Evolutionary conservation across 1,140 invertebrate species (phyloP), one percentile per base, ranked within the genome.

Genomic region (Drosophila carrolli): DNA sequence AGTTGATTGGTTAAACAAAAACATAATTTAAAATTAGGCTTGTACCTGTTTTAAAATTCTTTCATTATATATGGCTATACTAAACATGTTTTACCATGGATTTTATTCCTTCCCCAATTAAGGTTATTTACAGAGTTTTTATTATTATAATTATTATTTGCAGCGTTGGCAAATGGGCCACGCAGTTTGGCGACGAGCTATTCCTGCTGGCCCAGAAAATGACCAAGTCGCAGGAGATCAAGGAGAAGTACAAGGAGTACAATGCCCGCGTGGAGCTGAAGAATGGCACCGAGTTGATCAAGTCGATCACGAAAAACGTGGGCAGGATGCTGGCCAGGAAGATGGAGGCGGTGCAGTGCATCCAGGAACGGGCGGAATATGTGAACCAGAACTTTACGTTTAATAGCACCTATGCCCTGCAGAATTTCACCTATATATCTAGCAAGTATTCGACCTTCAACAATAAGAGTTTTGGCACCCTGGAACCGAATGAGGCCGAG

Each of bases 291-390:
- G 94, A 94, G 67, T 94, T 97, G 66, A 94, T 97, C 58, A 94
- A 94, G 51, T 95, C 95, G 32, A 96, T 97, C 44, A 94, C 96
- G 23, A 94, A 94, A 44, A 96, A 96, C 67, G 95, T 97, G 40
- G 95, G 95, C 50, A 94, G 94, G 13, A 96, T 97, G 96, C 93
- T 97, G 53, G 94, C 95, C 41, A 94, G 95, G 55, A 97, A 97
- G 94, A 96, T 97, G 93, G 96, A 97, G 73, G 96, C 97, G 23
- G 95, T 97, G 46, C 95, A 94, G 91, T 96, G 96, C 77, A 96
- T 97, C 66, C 94, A 95, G 65, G 93, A 95, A 47, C 94, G 93
- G 43, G 96, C 96, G 1, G 96, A 97, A 91, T 82, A 93, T 1
- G 81, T 94, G 23, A 94, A 95, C 1, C 94, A 95, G 88, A 92